A percentile compares a stretch with the other conserved stretches of the same genome.
phyloP scores from a whole-genome alignment of 2,797 vertebrate species.

The Diglossa cyanea region DNA sequence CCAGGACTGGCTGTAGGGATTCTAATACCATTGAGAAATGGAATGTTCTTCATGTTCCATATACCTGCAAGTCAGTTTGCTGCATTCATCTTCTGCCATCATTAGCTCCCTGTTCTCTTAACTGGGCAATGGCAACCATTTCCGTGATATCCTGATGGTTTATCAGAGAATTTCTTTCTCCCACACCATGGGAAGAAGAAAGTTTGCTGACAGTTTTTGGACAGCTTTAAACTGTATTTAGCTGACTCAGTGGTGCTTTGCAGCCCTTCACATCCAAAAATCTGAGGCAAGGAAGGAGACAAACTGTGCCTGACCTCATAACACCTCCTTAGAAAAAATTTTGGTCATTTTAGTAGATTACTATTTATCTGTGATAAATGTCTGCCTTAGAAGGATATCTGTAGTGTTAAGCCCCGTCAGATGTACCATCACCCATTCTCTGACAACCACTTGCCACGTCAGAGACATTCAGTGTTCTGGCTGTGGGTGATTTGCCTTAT shows the following conservation, averaged over 20 bases:
- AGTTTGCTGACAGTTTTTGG: neutral
- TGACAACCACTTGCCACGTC: neutral
- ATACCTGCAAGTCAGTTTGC: neutral
- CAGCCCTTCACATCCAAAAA: neutral
- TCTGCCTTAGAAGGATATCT: neutral
- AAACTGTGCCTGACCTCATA: neutral
- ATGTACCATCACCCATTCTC: neutral
- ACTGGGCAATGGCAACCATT: neutral
- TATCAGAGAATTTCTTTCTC: neutral
- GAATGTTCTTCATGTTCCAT: neutral
- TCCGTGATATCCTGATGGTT: neutral
- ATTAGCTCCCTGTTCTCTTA: neutral
- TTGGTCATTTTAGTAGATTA: neutral
- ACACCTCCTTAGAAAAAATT: neutral
- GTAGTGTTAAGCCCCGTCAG: neutral
- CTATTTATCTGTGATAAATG: neutral
- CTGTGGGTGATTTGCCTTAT: neutral
- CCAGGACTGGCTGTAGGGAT: neutral
- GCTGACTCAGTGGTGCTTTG: neutral
- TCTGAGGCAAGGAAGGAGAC: neutral
- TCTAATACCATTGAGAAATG: neutral
- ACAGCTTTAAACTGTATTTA: neutral
- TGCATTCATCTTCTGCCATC: neutral
- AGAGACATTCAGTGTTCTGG: neutral
- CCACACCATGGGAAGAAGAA: neutral